Conservation (phyloP, 2,113 vertebrate species). For the Entomyzon cyanotis region DNA sequence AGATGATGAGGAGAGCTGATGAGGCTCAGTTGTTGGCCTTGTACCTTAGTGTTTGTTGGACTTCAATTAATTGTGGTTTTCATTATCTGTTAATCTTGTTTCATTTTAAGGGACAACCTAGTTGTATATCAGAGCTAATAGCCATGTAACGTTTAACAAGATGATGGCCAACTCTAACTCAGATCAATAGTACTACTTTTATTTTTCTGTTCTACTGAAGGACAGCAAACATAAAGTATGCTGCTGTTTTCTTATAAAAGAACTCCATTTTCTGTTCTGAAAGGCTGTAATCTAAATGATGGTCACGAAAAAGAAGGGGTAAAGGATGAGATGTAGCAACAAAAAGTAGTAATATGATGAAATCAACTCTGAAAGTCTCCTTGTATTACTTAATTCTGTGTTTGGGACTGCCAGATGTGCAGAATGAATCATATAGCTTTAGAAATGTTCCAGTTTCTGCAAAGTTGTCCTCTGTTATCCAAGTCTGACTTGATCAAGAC, state of each 20-base stretch:
- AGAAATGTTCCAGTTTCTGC: not conserved
- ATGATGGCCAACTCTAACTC: not conserved
- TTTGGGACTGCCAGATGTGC: not conserved
- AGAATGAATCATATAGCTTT: not conserved
- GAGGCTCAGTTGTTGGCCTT: not conserved
- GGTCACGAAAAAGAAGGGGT: not conserved
- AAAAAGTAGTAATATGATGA: not conserved
- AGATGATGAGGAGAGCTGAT: not conserved
- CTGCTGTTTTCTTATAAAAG: not conserved
- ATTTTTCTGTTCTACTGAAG: not conserved
- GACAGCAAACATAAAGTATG: not conserved
- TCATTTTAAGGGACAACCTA: not conserved
- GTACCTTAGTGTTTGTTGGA: not conserved
- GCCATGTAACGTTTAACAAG: not conserved
- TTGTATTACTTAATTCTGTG: not conserved
- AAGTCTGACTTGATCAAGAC: not conserved
- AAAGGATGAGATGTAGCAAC: not conserved
- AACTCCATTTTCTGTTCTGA: not conserved
- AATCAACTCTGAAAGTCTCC: not conserved
- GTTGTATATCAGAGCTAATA: not conserved
- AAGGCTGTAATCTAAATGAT: not conserved
- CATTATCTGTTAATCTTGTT: not conserved
- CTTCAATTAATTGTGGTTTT: not conserved
- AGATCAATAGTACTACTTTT: not conserved
- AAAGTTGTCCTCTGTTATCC: not conserved